Conservation (phyloP, 2,888 invertebrate genomes). For the Athripsodes cinereus region DNA sequence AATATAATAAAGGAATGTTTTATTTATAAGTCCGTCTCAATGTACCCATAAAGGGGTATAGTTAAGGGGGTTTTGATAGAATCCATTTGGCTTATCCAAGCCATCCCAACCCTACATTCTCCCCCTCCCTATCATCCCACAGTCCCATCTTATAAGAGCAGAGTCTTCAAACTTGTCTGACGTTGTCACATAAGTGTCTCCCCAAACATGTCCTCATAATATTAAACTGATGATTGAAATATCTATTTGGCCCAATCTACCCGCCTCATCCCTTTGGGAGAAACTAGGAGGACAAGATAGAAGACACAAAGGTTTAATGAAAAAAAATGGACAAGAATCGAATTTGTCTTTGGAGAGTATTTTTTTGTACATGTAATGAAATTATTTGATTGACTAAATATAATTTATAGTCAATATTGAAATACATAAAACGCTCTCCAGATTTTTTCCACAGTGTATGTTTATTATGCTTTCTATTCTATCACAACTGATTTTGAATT, state of each 20-base stretch:
- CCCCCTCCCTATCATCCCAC: slow-evolving; percentile 30
- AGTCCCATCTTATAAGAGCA: slow-evolving; percentile 3
- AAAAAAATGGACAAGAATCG: not conserved
- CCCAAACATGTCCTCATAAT: slow-evolving; percentile 1
- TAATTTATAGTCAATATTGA: too few relatives aligned
- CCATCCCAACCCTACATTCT: slow-evolving; percentile 36
- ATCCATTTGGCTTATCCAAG: slow-evolving; percentile 28
- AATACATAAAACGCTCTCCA: too few relatives aligned
- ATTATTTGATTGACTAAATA: too few relatives aligned
- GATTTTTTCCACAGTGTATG: too few relatives aligned
- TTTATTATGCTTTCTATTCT: too few relatives aligned
- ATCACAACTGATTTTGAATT: too few relatives aligned
- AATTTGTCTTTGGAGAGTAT: too few relatives aligned
- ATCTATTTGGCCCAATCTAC: not conserved
- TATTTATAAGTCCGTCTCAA: slow-evolving; percentile 1
- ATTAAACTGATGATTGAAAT: slow-evolving; percentile 1
- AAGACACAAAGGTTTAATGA: not conserved
- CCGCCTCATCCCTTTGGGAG: not conserved
- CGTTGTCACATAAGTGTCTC: slow-evolving; percentile 7
- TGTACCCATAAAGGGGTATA: slow-evolving; percentile 15
- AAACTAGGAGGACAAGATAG: too few relatives aligned
- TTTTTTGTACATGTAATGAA: too few relatives aligned
- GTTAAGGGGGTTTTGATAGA: slow-evolving; percentile 20
- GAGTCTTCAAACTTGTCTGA: slow-evolving; percentile 9
- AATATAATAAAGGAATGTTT: too few relatives aligned